Percentiles rank a stretch among this genome's conserved stretches.
Conservation (phyloP, 2,113 vertebrate species). For the Artemisiospiza belli region DNA sequence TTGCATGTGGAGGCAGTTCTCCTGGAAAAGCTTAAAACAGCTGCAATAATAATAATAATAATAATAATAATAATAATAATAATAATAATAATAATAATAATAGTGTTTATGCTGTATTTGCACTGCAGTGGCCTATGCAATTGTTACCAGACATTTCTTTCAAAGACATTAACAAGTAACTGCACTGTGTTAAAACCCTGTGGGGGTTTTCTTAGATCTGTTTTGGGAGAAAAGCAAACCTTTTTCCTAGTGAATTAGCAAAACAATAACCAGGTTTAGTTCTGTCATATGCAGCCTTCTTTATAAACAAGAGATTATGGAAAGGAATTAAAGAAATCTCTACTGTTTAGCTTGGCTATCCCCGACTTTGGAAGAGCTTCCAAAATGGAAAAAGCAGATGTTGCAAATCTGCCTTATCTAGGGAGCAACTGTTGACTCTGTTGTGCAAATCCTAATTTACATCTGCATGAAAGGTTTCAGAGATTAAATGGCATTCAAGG, state of each 20-base stretch:
- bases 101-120: neutral
- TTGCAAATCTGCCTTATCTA: slow-evolving; percentile 70
- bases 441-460: slow-evolving; percentile 71
- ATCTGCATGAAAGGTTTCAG: slow-evolving; percentile 69
- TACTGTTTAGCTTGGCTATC: slow-evolving; percentile 50
- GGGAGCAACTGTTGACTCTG: slow-evolving; percentile 63
- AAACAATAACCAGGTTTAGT: slow-evolving; percentile 35
- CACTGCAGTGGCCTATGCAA: neutral
- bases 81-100: neutral
- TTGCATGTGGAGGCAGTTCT: accelerated
- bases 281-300: slow-evolving; percentile 7
- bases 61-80: neutral
- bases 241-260: slow-evolving; percentile 1
- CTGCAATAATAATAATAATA: neutral
- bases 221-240: neutral
- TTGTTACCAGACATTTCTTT: neutral
- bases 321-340: neutral
- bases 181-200: neutral
- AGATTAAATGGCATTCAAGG: slow-evolving; percentile 70
- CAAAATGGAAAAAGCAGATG: slow-evolving; percentile 71
- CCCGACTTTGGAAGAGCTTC: slow-evolving; percentile 18
- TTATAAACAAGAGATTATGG: slow-evolving; percentile 36
- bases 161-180: neutral
- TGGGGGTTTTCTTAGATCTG: neutral
- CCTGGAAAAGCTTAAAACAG: neutral